Percentiles rank a stretch among this genome's conserved stretches.
phyloP scores from a whole-genome alignment of 2,888 invertebrate species.

The Drosophila mimica region DNA sequence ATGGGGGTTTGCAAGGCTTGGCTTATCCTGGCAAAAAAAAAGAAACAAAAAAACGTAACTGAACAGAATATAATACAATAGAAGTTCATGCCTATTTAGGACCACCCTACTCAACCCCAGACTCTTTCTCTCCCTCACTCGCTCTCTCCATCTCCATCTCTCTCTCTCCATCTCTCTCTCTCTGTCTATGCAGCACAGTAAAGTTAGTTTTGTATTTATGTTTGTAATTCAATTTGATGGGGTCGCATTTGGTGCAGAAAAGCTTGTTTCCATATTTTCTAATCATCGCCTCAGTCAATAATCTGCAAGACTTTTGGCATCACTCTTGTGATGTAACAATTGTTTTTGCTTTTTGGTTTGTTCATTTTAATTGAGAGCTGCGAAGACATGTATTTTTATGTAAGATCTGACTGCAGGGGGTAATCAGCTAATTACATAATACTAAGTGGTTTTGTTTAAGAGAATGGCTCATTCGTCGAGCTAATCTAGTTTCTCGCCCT shows the following conservation, averaged over 20 bases:
- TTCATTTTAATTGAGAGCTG: background rate
- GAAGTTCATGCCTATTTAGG: constrained; percentile 64
- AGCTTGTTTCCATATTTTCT: constrained; percentile 13
- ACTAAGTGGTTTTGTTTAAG: background rate
- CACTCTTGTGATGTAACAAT: background rate
- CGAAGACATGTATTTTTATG: background rate
- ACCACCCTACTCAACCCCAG: constrained; percentile 28
- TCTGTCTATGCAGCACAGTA: constrained; percentile 5
- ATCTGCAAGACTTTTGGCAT: constrained; percentile 1
- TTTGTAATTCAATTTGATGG: constrained; percentile 35
- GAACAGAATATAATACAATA: constrained; percentile 49
- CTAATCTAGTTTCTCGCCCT: background rate
- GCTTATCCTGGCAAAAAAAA: constrained; percentile 54
- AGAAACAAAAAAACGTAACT: background rate
- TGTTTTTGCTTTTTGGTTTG: background rate
- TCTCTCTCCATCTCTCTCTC: constrained; percentile 33
- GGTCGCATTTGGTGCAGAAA: constrained; percentile 20
- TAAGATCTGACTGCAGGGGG: background rate
- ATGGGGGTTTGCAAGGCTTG: constrained; percentile 56
- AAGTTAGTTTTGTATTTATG: constrained; percentile 50
- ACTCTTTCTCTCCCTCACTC: background rate
- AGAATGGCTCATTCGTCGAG: background rate
- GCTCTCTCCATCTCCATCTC: background rate
- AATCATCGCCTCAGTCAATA: constrained; percentile 4
- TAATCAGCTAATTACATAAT: background rate